A percentile compares a stretch with the other conserved stretches of the same genome.
Evolutionary conservation across 2,888 invertebrate species (phyloP).

Genomic region (Muscina levida): DNA sequence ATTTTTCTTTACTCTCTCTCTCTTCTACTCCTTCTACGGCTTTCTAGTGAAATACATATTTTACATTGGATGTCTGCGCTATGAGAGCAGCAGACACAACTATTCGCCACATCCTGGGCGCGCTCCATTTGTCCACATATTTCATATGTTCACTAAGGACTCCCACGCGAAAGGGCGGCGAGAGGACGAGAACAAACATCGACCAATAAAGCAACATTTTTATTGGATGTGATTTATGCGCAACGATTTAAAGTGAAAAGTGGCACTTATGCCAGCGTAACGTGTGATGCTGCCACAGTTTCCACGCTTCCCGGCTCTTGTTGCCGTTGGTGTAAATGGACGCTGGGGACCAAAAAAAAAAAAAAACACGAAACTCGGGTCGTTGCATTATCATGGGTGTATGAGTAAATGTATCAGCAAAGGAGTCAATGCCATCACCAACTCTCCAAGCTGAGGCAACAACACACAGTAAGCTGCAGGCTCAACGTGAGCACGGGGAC

Average conservation of each 20-base stretch:
- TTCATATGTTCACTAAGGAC: neutral
- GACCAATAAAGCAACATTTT: conserved; percentile 51
- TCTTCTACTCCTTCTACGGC: no score
- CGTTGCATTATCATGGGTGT: neutral
- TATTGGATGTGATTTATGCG: conserved; percentile 57
- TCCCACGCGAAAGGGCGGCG: neutral
- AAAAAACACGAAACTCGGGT: no score
- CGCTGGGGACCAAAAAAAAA: conserved; percentile 51
- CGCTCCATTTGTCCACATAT: neutral
- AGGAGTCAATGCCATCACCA: conserved; percentile 26
- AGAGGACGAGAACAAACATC: neutral
- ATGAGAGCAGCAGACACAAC: neutral
- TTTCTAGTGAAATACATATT: conserved; percentile 37
- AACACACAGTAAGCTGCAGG: neutral
- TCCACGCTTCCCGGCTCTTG: no score
- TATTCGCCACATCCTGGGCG: neutral
- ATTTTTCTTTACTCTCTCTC: conserved; percentile 8
- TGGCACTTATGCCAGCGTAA: conserved; percentile 57
- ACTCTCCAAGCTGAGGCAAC: neutral
- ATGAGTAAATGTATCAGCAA: neutral
- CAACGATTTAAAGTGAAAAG: conserved; percentile 62
- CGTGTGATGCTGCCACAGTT: conserved; percentile 37
- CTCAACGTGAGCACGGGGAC: neutral
- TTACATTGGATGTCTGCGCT: conserved; percentile 32
- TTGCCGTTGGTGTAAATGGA: conserved; percentile 37